Conservation (phyloP, 2,888 invertebrate species). For the Therioaphis trifolii region DNA sequence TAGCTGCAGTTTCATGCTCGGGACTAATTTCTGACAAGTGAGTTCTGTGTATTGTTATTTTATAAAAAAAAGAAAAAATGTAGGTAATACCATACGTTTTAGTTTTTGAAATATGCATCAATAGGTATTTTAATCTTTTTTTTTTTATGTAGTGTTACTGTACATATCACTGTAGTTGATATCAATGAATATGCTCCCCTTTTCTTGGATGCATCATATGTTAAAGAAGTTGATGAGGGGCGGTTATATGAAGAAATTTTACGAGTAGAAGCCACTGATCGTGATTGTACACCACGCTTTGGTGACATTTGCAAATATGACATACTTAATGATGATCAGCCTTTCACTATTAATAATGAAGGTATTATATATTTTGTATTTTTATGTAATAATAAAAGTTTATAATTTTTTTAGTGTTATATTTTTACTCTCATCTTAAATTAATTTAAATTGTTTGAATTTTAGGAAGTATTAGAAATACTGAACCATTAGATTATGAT, state of each 20-base stretch:
- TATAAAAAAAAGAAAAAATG: too few species aligned
- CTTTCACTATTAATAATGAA: slow-evolving; percentile 91
- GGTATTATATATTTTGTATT: slow-evolving; percentile 72
- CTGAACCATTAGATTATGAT: slow-evolving; percentile 91
- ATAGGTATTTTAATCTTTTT: background rate
- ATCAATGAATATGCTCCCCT: slow-evolving; percentile 95
- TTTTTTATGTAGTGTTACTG: slow-evolving; percentile 79
- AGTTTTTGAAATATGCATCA: background rate
- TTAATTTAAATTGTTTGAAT: slow-evolving; percentile 61
- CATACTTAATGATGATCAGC: slow-evolving; percentile 89
- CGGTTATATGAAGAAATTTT: slow-evolving; percentile 89
- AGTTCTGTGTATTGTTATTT: slow-evolving; percentile 67
- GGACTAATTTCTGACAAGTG: slow-evolving; percentile 85
- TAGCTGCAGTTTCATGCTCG: slow-evolving; percentile 91
- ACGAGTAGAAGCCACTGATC: slow-evolving; percentile 90
- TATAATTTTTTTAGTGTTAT: too few species aligned
- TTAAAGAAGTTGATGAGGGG: slow-evolving; percentile 90
- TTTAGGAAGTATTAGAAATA: slow-evolving; percentile 87
- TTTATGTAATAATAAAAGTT: too few species aligned
- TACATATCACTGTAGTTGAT: slow-evolving; percentile 94
- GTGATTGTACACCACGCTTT: slow-evolving; percentile 94
- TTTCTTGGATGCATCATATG: slow-evolving; percentile 91
- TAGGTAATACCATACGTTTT: too few species aligned
- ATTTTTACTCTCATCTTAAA: background rate
- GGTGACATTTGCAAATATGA: slow-evolving; percentile 98